Conservation (phyloP, 2,888 invertebrate species). For the Scelioninae gen. 2 region DNA sequence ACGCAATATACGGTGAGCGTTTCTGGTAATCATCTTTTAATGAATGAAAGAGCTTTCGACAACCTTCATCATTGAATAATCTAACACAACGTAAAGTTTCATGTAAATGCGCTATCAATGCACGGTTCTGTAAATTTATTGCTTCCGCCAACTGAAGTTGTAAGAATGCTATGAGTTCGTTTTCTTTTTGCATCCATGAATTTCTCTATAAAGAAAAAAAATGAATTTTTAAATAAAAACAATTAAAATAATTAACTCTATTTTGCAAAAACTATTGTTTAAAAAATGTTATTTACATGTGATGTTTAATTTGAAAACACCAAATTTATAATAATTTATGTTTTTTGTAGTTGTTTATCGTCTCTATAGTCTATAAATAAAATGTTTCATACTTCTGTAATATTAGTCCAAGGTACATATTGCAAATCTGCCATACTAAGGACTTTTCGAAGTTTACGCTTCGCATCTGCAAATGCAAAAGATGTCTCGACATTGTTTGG, state of each 20-base stretch:
- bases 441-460: slow-evolving; percentile 92
- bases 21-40: slow-evolving; percentile 86
- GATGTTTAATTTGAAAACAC: no score
- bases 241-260: no score
- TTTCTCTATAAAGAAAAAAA: slow-evolving; percentile 69
- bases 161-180: slow-evolving; percentile 81
- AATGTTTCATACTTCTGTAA: slow-evolving; percentile 72
- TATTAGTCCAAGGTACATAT: slow-evolving; percentile 76
- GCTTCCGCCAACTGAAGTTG: slow-evolving; percentile 89
- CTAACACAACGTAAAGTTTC: slow-evolving; percentile 89
- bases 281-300: no score
- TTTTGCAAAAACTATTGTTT: no score
- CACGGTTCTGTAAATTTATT: slow-evolving; percentile 85
- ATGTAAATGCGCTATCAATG: slow-evolving; percentile 86
- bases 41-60: slow-evolving; percentile 84
- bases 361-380: no score
- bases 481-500: slow-evolving; percentile 78
- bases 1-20: slow-evolving; percentile 87
- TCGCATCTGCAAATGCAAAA: slow-evolving; percentile 82
- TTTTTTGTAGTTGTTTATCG: no score
- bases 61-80: slow-evolving; percentile 83
- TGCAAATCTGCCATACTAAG: slow-evolving; percentile 91
- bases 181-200: slow-evolving; percentile 74
- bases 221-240: no score
- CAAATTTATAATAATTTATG: no score